Base-by-base conservation (phyloP, 2,888 invertebrate species). In the Patella caerulea region DNA sequence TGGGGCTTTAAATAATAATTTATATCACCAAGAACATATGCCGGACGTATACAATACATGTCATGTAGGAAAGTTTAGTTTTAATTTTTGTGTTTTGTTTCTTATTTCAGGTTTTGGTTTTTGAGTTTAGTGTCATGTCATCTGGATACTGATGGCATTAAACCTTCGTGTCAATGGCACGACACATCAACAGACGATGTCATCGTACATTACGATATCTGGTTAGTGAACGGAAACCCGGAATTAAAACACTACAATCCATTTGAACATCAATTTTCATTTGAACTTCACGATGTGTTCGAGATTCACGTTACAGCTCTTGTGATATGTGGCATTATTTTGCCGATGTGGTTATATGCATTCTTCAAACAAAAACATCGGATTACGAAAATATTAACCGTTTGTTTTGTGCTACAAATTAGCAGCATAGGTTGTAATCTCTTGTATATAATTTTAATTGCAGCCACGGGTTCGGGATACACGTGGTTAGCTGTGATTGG, bases 161-260 rank as follows among this genome's bases (percentile, higher is more conserved):
- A 82, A 9, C 73, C 73, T 24, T 59, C 79, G 5, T 91, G 91
- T 83, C 72, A 82, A 15, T 91, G 91, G 91, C 73, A 74, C 7
- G 79, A 83, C 74, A 78, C 75, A 34, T 56, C 75, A 3, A 76
- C 76, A 12, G 79, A 83, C 34, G 72, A 82, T 55, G 79, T 88
- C 17, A 90, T 92, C 75, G 92, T 96, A 17, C 93, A 95, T 75
- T 99, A 98, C 92, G 97, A 99, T 91, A 95, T 99, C 84, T 97
- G 97, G 96, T 93, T 99, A 73, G 98, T 98, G 11, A 99, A 99
- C 92, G 98, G 98, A 52, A 96, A 97, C 92, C 99, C 99, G 0
- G 96, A 96, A 90, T 94, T 94, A 86, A 96, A 96, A 79, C 89
- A 89, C 54, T 83, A 88, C 29, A 97, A 97, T 91, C 95, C 96